Percentiles rank a stretch among this genome's conserved stretches.
These are phyloP conservation scores for Malaclemys terrapin DNA, from an alignment of 2,113 vertebrate species.

Conservation along the genomic window DNA sequence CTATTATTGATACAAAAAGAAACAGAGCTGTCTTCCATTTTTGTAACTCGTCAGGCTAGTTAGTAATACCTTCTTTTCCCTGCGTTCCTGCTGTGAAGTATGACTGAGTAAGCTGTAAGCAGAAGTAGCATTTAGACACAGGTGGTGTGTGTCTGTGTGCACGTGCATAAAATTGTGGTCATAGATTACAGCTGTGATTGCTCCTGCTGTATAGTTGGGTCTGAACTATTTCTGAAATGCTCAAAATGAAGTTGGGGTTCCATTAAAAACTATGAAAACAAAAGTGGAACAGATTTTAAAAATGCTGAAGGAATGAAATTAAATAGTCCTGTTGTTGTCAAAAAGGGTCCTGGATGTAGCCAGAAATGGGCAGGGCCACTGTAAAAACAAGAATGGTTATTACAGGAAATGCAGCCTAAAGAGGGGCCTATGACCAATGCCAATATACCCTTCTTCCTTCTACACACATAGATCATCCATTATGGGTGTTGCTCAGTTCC, in stretches of 20 bases:
- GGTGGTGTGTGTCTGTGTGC: neutral
- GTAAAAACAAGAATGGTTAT: neutral
- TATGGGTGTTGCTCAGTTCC: neutral
- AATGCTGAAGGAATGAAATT: neutral
- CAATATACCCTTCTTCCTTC: neutral
- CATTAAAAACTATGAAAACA: slow-evolving; percentile 33
- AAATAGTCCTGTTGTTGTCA: neutral
- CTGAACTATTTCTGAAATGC: neutral
- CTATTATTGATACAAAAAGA: neutral
- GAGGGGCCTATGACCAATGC: neutral
- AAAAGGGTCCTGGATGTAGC: neutral
- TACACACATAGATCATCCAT: neutral
- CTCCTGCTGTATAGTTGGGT: neutral
- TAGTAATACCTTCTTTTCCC: neutral
- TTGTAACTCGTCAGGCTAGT: neutral
- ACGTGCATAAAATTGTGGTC: neutral
- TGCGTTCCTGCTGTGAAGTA: neutral
- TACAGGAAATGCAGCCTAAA: neutral
- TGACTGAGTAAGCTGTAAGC: neutral
- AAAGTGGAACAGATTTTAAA: neutral
- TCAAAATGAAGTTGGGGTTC: neutral
- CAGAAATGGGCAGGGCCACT: neutral
- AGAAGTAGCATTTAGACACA: neutral
- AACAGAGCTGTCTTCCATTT: neutral
- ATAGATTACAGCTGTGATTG: neutral